These are phyloP conservation scores for Calonectris borealis DNA, from an alignment of 2,113 vertebrate species.

Conservation along the genomic window DNA sequence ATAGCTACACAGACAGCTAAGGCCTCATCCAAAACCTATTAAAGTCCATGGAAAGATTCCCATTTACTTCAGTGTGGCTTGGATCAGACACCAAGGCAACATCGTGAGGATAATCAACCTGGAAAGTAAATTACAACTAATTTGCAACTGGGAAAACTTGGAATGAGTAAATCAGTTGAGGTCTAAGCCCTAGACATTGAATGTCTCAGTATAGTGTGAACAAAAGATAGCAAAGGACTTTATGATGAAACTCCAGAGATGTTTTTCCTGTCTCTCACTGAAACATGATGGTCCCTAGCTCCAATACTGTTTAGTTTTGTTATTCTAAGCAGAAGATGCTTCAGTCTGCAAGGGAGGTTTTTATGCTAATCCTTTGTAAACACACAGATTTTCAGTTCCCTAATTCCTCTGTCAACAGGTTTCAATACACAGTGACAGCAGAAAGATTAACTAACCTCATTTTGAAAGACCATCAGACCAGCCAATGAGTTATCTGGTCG, in stretches of 20 bases:
- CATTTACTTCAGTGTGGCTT: neutral
- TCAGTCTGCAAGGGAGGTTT: neutral
- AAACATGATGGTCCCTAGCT: neutral
- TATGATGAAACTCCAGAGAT: neutral
- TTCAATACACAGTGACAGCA: neutral
- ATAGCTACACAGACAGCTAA: neutral
- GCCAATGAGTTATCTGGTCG: neutral
- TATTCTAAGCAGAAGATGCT: neutral
- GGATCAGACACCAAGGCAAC: neutral
- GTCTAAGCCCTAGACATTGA: neutral
- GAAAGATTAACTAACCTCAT: neutral
- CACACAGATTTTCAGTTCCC: neutral
- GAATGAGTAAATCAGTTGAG: neutral
- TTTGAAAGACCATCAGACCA: neutral
- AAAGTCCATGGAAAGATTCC: slow-evolving; percentile 33
- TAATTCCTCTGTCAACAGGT: slow-evolving; percentile 19
- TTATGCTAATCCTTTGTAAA: slow-evolving; percentile 7
- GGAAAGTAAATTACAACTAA: slow-evolving; percentile 27
- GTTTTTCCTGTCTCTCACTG: neutral
- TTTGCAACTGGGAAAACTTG: neutral
- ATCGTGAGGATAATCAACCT: neutral
- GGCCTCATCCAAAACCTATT: slow-evolving; percentile 41
- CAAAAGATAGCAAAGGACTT: neutral
- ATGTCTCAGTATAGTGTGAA: neutral
- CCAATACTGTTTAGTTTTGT: neutral